These are phyloP conservation scores for Pseudomyrmex pallidus DNA, from an alignment of 1,140 invertebrate genomes.

Conservation along the genomic window DNA sequence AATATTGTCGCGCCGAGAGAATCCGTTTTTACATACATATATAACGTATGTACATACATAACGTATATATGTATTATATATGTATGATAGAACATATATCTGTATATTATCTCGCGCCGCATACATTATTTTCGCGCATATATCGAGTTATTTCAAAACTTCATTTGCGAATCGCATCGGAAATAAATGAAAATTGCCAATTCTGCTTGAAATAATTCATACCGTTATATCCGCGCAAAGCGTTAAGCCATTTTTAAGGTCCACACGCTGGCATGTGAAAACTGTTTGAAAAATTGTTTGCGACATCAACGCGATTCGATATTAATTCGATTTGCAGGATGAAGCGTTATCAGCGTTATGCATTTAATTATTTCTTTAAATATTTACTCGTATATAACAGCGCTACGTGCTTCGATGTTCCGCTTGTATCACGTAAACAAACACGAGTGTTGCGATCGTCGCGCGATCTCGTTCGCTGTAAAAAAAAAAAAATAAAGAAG, in stretches of 20 bases:
- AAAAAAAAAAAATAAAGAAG: neutral
- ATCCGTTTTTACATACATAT: too few relatives aligned
- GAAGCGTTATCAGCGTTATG: conserved; percentile 7
- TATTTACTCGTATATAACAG: conserved; percentile 52
- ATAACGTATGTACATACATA: too few relatives aligned
- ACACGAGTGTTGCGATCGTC: conserved; percentile 22
- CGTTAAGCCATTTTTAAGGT: conserved; percentile 31
- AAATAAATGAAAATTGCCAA: conserved; percentile 11
- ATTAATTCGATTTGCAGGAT: conserved; percentile 29
- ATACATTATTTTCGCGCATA: neutral
- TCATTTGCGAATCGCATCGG: too few relatives aligned
- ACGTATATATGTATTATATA: too few relatives aligned
- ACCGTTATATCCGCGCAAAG: neutral
- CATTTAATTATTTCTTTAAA: conserved; percentile 51
- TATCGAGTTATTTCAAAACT: neutral
- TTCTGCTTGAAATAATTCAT: neutral
- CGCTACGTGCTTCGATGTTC: conserved; percentile 51
- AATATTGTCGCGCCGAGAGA: too few relatives aligned
- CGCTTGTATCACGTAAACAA: conserved; percentile 56
- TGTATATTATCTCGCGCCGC: neutral
- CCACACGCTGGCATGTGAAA: neutral
- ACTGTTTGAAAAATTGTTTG: conserved; percentile 32
- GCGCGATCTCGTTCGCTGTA: conserved; percentile 6
- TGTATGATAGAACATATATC: too few relatives aligned
- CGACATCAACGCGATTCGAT: neutral